Percentiles rank a stretch among this genome's conserved stretches.
phyloP scores from a whole-genome alignment of 2,888 invertebrate genomes.

The Xanthorhoe spadicearia region DNA sequence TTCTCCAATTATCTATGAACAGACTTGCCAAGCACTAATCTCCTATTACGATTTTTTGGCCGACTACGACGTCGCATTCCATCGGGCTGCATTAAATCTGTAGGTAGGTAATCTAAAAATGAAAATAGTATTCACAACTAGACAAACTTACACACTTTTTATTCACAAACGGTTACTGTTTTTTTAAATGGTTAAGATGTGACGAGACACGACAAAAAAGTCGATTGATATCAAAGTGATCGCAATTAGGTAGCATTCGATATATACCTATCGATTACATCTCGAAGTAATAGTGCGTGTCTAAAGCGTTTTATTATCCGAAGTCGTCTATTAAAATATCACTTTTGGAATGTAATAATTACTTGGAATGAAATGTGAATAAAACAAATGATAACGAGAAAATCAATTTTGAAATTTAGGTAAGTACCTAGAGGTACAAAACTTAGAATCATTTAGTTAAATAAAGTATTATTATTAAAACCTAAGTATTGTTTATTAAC shows the following conservation, averaged over 20 bases:
- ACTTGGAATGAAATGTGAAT: neutral
- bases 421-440: too few species aligned
- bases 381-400: neutral
- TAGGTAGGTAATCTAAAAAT: neutral
- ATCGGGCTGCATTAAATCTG: too few species aligned
- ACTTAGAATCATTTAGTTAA: too few species aligned
- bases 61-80: too few species aligned
- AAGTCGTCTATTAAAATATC: conserved; percentile 4
- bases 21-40: too few species aligned
- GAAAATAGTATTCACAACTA: too few species aligned
- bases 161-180: neutral
- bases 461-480: too few species aligned
- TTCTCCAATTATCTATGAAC: too few species aligned
- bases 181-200: conserved; percentile 48
- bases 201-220: conserved; percentile 53
- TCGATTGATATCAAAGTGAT: conserved; percentile 54
- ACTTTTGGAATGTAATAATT: neutral
- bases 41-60: too few species aligned
- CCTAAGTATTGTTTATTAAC: too few species aligned
- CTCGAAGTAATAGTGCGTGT: conserved; percentile 47
- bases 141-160: neutral
- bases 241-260: conserved; percentile 70
- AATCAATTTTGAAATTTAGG: neutral
- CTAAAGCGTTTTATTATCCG: conserved; percentile 48
- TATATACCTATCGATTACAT: conserved; percentile 47